These are phyloP conservation scores for Tympanoctomys barrerae DNA, from an alignment of 2,797 vertebrate species.

Conservation along the genomic window DNA sequence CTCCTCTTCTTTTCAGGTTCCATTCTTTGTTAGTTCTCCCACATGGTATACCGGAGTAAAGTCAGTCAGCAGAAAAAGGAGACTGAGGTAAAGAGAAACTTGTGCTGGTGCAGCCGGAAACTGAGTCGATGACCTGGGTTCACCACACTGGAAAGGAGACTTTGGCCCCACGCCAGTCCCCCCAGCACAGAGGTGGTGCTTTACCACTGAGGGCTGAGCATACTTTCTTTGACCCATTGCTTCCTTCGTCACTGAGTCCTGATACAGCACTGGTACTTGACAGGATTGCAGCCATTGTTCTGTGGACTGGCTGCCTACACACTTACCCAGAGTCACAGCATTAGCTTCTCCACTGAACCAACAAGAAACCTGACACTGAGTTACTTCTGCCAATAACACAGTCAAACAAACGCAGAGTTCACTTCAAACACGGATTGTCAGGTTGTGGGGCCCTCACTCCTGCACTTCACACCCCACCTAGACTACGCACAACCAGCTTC, in stretches of 20 bases:
- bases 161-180: neutral
- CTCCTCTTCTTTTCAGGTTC: slow-evolving; percentile 30
- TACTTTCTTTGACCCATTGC: neutral
- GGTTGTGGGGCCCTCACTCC: neutral
- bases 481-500: neutral
- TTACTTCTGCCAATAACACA: neutral
- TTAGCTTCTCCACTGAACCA: neutral
- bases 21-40: neutral
- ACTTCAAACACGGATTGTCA: neutral
- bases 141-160: neutral
- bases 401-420: neutral
- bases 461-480: neutral
- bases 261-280: neutral
- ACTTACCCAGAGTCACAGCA: neutral
- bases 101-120: neutral
- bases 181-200: neutral
- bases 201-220: neutral
- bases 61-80: neutral
- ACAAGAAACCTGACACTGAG: neutral
- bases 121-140: neutral
- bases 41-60: neutral
- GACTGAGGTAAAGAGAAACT: neutral
- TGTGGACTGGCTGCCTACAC: neutral
- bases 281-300: neutral
- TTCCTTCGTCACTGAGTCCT: neutral